These are phyloP conservation scores for Mystacornis crossleyi DNA, from an alignment of 2,113 vertebrate species.

Conservation along the genomic window DNA sequence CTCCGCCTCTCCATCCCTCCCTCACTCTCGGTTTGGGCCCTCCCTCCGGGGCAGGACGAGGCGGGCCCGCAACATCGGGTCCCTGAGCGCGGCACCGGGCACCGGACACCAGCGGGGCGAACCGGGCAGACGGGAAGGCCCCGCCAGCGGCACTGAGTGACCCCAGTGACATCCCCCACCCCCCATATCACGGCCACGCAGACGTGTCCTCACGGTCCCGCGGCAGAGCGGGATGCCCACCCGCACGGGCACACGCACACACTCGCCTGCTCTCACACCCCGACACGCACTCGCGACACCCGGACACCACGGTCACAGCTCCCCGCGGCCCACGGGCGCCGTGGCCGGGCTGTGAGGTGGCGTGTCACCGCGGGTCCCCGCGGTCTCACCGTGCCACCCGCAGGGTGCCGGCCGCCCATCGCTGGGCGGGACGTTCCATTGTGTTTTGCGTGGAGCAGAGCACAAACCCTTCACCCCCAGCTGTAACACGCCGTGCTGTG, in stretches of 20 bases:
- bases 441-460: not conserved
- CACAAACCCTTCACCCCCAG: not conserved
- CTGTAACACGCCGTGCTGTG: not conserved
- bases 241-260: not conserved
- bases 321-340: not conserved
- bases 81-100: not conserved
- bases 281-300: not conserved
- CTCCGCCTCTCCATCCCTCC: not conserved
- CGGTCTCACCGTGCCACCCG: slow-evolving; percentile 76
- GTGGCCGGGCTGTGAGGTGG: not conserved
- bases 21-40: not conserved
- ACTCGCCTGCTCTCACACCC: not conserved
- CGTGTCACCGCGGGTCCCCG: not conserved
- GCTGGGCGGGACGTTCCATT: not conserved
- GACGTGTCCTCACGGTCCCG: not conserved
- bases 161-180: rapidly evolving
- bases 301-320: not conserved
- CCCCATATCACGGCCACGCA: not conserved
- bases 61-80: not conserved
- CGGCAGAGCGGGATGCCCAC: not conserved
- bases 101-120: not conserved
- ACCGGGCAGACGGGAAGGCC: no score
- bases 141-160: not conserved
- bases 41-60: not conserved
- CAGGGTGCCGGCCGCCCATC: not conserved